phyloP scores from a whole-genome alignment of 2,797 vertebrate species.

The Notoglanidium macrostoma region DNA sequence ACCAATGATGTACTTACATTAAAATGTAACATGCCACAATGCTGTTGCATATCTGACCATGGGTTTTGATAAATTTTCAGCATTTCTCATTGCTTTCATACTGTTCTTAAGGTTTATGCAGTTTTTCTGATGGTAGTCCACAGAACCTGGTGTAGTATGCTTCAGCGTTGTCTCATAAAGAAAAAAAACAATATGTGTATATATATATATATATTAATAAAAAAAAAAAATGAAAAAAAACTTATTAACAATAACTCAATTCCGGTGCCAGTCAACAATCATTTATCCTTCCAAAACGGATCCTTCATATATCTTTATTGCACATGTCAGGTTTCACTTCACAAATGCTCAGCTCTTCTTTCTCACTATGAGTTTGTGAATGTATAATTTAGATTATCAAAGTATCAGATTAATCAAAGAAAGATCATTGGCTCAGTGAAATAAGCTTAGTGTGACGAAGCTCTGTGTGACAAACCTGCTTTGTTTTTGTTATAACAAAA shows the following conservation, averaged over 20 bases:
- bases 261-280: background rate
- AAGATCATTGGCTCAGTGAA: background rate
- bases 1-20: background rate
- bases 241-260: background rate
- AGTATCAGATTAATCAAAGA: too few species aligned
- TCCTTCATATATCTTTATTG: background rate
- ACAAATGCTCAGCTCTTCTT: too few species aligned
- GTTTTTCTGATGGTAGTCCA: background rate
- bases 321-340: background rate
- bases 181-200: too few species aligned
- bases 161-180: background rate
- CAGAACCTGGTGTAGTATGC: background rate
- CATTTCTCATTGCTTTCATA: background rate
- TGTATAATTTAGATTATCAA: background rate
- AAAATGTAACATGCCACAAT: background rate
- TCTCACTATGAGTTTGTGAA: background rate
- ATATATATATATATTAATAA: too few species aligned
- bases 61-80: background rate
- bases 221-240: too few species aligned
- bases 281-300: background rate
- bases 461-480: background rate
- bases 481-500: background rate
- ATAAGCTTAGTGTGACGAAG: background rate
- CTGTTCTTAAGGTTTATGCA: background rate
- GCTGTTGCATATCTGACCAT: background rate